Percentiles rank a stretch among this genome's conserved stretches.
phyloP scores from a whole-genome alignment of 2,113 vertebrate genomes.

The Phrynosoma blainvillii region DNA sequence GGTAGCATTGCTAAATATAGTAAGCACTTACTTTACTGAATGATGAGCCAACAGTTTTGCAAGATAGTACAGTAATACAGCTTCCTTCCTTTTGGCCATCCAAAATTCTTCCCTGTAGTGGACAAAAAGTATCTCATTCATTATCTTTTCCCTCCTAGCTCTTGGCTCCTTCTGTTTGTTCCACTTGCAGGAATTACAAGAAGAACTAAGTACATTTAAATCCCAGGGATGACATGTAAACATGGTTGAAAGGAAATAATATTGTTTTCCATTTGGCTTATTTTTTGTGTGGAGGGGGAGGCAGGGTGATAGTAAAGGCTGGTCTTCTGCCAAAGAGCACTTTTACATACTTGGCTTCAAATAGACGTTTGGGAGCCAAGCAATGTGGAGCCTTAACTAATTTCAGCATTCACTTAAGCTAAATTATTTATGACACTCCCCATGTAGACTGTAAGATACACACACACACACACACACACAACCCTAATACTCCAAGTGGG shows the following conservation, averaged over 20 bases:
- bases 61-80: constrained; percentile 75
- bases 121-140: constrained; percentile 58
- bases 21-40: constrained; percentile 69
- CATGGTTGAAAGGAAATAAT: constrained; percentile 73
- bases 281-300: constrained; percentile 19
- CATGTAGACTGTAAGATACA: constrained; percentile 39
- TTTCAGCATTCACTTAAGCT: constrained; percentile 82
- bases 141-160: constrained; percentile 66
- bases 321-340: constrained; percentile 69
- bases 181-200: constrained; percentile 37
- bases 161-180: constrained; percentile 61
- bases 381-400: constrained; percentile 77
- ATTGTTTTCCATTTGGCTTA: constrained; percentile 79
- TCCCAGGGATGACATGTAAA: constrained; percentile 59
- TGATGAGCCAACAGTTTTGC: constrained; percentile 71
- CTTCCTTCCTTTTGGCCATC: constrained; percentile 65
- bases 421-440: constrained; percentile 81
- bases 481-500: constrained; percentile 40
- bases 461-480: not conserved
- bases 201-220: constrained; percentile 75
- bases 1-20: constrained; percentile 68
- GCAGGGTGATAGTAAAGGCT: constrained; percentile 53
- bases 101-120: constrained; percentile 67
- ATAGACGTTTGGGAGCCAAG: constrained; percentile 76
- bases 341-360: constrained; percentile 77